phyloP scores from a whole-genome alignment of 2,113 vertebrate species.

The Sinocyclocheilus anophthalmus region DNA sequence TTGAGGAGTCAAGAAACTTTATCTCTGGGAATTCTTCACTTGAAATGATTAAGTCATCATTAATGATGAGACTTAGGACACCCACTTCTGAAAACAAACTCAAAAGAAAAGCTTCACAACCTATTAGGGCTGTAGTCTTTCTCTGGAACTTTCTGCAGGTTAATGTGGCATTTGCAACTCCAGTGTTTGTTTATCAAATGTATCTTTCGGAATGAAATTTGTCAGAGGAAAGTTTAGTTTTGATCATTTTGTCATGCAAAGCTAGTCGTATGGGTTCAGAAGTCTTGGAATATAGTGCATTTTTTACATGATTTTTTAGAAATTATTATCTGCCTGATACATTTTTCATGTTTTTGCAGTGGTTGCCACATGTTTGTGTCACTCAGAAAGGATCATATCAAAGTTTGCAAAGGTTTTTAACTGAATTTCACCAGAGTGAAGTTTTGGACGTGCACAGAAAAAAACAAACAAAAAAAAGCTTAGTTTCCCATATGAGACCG shows the following conservation, averaged over 20 bases:
- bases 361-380: neutral
- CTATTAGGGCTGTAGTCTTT: neutral
- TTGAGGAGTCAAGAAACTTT: slow-evolving; percentile 56
- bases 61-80: slow-evolving; percentile 42
- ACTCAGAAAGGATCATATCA: neutral
- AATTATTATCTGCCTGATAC: neutral
- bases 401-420: neutral
- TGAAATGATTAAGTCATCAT: slow-evolving; percentile 54
- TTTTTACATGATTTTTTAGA: neutral
- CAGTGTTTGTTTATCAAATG: neutral
- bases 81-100: slow-evolving; percentile 41
- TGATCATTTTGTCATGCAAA: neutral
- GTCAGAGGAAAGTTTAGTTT: neutral
- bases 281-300: neutral
- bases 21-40: slow-evolving; percentile 12
- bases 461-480: neutral
- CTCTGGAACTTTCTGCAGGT: neutral
- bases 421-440: neutral
- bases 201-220: neutral
- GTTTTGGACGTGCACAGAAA: neutral
- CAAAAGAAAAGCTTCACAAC: neutral
- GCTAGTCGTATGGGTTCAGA: neutral
- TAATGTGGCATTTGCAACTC: neutral
- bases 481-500: neutral
- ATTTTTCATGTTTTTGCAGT: neutral